These are phyloP conservation scores for Muricea muricata DNA, from an alignment of 92 coral and sea anemone genomes.

Conservation along the genomic window DNA sequence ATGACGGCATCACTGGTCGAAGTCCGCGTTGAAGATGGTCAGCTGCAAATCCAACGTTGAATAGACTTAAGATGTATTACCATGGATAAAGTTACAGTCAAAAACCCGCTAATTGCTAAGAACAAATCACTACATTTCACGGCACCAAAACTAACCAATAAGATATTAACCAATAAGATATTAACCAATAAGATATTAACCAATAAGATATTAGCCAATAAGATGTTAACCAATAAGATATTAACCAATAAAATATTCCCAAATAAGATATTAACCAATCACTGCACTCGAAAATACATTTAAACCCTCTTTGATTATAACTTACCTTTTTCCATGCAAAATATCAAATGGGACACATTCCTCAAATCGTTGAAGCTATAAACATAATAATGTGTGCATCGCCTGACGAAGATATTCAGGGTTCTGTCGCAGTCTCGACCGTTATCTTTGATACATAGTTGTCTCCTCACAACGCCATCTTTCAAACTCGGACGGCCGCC, in stretches of 20 bases:
- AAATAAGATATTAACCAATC: too few species aligned
- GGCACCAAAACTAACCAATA: too few species aligned
- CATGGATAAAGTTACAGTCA: too few species aligned
- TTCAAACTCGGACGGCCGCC: background rate
- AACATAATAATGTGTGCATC: background rate
- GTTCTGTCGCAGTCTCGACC: background rate
- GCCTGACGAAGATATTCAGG: background rate
- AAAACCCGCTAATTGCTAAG: too few species aligned
- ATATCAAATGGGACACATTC: background rate
- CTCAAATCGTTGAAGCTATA: background rate
- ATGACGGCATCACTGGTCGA: background rate
- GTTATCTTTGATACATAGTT: background rate
- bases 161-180: too few species aligned
- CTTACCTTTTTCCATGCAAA: constrained; percentile 10
- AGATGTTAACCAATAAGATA: too few species aligned
- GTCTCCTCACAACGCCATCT: background rate
- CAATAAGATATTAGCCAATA: too few species aligned
- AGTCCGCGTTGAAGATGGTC: background rate
- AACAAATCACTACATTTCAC: too few species aligned
- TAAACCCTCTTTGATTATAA: too few species aligned
- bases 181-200: too few species aligned
- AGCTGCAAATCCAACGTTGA: background rate
- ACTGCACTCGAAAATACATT: too few species aligned
- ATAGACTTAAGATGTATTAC: background rate
- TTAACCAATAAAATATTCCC: too few species aligned